A percentile compares a stretch with the other conserved stretches of the same genome.
phyloP scores from a whole-genome alignment of 2,797 vertebrate genomes.

The Sebastes taczanowskii region DNA sequence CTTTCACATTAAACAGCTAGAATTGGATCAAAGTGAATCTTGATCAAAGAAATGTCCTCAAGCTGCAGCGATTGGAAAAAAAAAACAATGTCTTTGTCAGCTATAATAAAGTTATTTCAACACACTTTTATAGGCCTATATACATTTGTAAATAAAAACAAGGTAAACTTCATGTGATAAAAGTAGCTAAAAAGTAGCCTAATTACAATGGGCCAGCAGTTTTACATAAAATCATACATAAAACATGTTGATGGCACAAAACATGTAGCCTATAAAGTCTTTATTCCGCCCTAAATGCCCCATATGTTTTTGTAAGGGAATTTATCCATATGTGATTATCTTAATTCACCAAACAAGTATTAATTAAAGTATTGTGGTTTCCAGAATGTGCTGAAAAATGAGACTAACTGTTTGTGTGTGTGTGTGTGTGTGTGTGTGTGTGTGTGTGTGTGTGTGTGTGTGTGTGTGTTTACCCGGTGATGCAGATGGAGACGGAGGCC shows the following conservation, averaged over 20 bases:
- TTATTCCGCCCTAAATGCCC: not conserved
- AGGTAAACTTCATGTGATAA: not conserved
- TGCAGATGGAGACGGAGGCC: constrained; percentile 95
- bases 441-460: not conserved
- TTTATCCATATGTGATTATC: not conserved
- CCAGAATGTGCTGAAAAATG: not conserved
- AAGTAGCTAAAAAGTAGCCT: not conserved
- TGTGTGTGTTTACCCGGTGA: constrained; percentile 85
- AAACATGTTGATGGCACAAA: not conserved
- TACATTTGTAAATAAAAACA: not conserved
- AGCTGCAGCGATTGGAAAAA: too few relatives aligned
- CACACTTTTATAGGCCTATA: not conserved
- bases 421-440: not conserved
- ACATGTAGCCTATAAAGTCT: not conserved
- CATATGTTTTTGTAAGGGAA: too few relatives aligned
- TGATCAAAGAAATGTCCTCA: too few relatives aligned
- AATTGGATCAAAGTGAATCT: too few relatives aligned
- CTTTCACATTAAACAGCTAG: too few relatives aligned
- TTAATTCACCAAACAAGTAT: not conserved
- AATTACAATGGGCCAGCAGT: not conserved
- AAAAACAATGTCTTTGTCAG: too few relatives aligned
- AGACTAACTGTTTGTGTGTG: not conserved
- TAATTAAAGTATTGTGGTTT: not conserved
- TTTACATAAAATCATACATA: not conserved
- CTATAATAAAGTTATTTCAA: not conserved